A percentile compares a stretch with the other conserved stretches of the same genome.
Conservation (phyloP, 2,113 vertebrate species). For the Phaethon lepturus region DNA sequence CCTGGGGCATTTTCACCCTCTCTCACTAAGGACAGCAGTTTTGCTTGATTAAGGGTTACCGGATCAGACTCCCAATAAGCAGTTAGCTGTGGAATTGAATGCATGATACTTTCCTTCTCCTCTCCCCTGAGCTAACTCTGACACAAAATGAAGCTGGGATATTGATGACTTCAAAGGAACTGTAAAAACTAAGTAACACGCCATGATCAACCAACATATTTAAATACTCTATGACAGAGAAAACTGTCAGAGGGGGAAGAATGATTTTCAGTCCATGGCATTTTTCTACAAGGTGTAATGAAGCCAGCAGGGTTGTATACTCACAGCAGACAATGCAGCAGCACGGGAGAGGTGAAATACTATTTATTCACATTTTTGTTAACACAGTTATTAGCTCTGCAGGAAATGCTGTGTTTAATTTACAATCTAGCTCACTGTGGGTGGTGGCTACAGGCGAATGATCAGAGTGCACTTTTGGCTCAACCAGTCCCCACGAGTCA, state of each 20-base stretch:
- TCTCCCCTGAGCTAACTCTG: constrained; percentile 26
- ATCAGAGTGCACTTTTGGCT: neutral
- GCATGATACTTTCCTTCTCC: neutral
- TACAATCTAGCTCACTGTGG: neutral
- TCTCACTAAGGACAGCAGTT: neutral
- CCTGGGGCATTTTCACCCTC: neutral
- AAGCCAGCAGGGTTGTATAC: neutral
- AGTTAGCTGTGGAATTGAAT: neutral
- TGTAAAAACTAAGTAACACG: neutral
- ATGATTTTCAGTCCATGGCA: neutral
- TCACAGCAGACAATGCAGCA: neutral
- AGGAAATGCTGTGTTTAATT: neutral
- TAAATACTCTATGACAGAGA: neutral
- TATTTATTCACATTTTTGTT: neutral
- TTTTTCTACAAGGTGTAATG: neutral
- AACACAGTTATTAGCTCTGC: neutral
- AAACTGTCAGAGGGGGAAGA: neutral
- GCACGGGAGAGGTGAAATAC: neutral
- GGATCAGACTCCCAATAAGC: neutral
- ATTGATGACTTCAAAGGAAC: constrained; percentile 34
- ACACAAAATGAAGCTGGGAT: neutral
- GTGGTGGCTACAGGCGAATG: neutral
- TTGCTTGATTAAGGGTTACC: neutral
- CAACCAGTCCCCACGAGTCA: fast-evolving
- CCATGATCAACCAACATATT: neutral